Base-by-base conservation (phyloP, 2,113 vertebrate genomes). In the Pionites leucogaster region DNA sequence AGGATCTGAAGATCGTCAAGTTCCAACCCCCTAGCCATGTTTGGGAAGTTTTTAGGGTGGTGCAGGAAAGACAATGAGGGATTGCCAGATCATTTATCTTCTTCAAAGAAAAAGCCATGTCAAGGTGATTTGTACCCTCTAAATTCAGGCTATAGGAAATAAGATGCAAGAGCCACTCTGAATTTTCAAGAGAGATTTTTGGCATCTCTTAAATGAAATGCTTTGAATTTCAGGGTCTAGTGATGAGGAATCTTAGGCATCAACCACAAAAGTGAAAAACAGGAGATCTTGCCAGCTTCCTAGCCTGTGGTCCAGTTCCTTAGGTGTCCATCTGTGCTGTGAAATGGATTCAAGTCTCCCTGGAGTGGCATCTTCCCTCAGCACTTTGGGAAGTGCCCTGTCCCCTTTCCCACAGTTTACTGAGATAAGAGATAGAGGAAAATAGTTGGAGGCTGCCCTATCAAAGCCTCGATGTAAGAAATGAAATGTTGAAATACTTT, bases 211-310 rank as follows among this genome's bases (percentile, higher is more conserved):
- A 63, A 82, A 94, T 74, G 9, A 85, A 79, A 94, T 92, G 31
- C n/a, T 92, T 90, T 49, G 16, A 0, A 92, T 94, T 93, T 91
- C 87, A 89, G 27, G 42, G 65, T 91, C 24, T 52, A 75, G 5
- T 41, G 44, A 33, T 72, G 31, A 89, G 62, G 65, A 91, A 92
- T 92, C 69, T 87, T 49, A 95, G 39, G 77, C 65, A 92, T 92
- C 67, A 76, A 62, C 44, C 33, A 27, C 84, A 41, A 62, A 79
- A 82, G 39, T 50, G 41, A 82, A 91, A 88, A 95, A 47, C 63
- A 77, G 20, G 57, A 76, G 70, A 79, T 23, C 14, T 28, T 92
- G 83, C 74, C 80, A 83, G 62, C 67, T 87, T 76, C 60, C 27
- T 67, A 87, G 46, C 44, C 39, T 52, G 70, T 76, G 27, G 77